Conservation (phyloP, 2,888 invertebrate species). For the Plebejus argus region DNA sequence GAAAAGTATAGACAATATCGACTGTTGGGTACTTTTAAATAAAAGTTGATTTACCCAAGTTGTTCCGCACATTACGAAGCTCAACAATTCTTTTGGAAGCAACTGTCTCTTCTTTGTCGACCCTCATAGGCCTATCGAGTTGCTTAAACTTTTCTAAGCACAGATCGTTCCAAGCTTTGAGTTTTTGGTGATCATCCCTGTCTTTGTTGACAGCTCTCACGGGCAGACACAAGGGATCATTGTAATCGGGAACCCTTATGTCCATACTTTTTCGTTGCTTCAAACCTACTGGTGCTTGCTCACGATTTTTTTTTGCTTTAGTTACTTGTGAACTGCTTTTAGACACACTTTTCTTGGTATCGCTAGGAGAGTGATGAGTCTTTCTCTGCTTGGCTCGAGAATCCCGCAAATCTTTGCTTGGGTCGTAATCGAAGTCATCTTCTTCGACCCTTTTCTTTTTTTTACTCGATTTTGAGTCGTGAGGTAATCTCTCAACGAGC, state of each 20-base stretch:
- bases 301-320: neutral
- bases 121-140: constrained; percentile 53
- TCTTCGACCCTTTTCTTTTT: constrained; percentile 49
- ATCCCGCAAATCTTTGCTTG: constrained; percentile 50
- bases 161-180: constrained; percentile 65
- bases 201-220: constrained; percentile 57
- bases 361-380: constrained; percentile 29
- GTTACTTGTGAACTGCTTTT: neutral
- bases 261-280: constrained; percentile 49
- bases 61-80: constrained; percentile 60
- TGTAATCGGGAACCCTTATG: constrained; percentile 66
- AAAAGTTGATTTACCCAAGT: constrained; percentile 50
- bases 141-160: constrained; percentile 64
- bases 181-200: constrained; percentile 51
- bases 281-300: neutral
- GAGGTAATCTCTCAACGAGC: constrained; percentile 51
- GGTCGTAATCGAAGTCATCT: constrained; percentile 68
- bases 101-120: constrained; percentile 53
- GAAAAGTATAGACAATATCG: too few species aligned
- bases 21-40: neutral
- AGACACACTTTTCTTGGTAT: neutral
- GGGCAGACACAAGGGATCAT: constrained; percentile 68
- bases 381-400: constrained; percentile 42
- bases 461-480: constrained; percentile 39
- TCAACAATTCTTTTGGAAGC: constrained; percentile 59